phyloP scores from a whole-genome alignment of 2,113 vertebrate genomes.

The Scalopus aquaticus region DNA sequence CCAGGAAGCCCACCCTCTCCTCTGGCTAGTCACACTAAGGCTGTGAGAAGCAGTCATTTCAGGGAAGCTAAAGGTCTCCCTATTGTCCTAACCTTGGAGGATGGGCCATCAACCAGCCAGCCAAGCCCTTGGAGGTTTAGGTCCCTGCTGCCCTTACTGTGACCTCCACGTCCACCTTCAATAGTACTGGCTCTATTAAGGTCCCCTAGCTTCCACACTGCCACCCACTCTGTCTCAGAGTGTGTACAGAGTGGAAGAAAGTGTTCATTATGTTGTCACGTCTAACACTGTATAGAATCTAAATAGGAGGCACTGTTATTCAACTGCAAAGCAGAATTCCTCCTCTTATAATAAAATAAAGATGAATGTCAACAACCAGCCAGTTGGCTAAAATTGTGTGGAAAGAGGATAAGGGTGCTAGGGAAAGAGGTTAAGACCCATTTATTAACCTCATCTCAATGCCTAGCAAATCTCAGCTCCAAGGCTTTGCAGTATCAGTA shows the following conservation, averaged over 20 bases:
- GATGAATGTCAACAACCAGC: background rate
- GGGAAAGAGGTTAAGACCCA: background rate
- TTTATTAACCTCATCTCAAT: background rate
- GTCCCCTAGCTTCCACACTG: background rate
- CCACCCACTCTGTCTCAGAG: background rate
- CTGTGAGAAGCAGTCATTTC: conserved; percentile 15
- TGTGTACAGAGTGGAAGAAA: background rate
- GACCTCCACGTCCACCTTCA: background rate
- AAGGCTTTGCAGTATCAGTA: conserved; percentile 21
- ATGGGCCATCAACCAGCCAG: background rate
- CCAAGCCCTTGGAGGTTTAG: background rate
- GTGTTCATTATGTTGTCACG: conserved; percentile 18
- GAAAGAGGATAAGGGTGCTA: background rate
- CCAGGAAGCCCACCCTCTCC: conserved; percentile 5
- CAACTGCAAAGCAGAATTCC: conserved; percentile 59
- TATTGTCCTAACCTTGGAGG: background rate
- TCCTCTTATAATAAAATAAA: conserved; percentile 54
- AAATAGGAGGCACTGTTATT: conserved; percentile 43
- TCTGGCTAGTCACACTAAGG: background rate
- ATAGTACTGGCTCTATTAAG: background rate
- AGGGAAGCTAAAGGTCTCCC: background rate
- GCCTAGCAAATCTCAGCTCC: background rate
- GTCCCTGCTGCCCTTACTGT: background rate
- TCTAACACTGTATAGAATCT: conserved; percentile 1
- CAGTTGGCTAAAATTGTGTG: background rate